A percentile compares a stretch with the other conserved stretches of the same genome.
phyloP scores from a whole-genome alignment of 1,140 invertebrate genomes.

The Drosophila arizonae region DNA sequence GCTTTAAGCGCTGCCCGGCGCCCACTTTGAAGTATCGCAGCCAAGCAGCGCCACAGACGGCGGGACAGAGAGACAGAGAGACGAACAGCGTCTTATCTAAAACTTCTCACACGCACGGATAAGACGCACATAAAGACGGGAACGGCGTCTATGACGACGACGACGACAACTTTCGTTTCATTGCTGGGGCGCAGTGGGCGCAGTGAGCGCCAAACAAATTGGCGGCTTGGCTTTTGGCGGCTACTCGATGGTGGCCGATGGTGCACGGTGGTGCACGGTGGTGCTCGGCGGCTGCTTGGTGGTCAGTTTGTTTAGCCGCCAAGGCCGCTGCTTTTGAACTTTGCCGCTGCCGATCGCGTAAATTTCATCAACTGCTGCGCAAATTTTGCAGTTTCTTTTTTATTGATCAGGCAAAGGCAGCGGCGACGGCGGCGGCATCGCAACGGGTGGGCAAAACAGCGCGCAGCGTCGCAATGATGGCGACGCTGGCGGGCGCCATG shows the following conservation, averaged over 20 bases:
- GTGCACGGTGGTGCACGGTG: not conserved
- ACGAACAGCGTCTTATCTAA: conserved; percentile 55
- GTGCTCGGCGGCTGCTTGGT: conserved; percentile 15
- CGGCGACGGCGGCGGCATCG: conserved; percentile 8
- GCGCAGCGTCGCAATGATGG: conserved; percentile 6
- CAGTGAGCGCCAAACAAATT: conserved; percentile 62
- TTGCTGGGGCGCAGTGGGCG: conserved; percentile 15
- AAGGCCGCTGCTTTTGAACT: conserved; percentile 66
- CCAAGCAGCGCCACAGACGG: conserved; percentile 28
- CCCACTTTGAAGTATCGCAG: conserved; percentile 64
- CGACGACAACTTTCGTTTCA: conserved; percentile 33
- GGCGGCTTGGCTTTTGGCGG: conserved; percentile 55
- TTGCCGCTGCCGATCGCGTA: conserved; percentile 76
- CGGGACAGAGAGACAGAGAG: not conserved
- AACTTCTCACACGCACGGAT: conserved; percentile 74
- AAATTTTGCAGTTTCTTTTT: conserved; percentile 60
- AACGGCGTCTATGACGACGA: conserved; percentile 14
- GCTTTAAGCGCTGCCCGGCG: conserved; percentile 20
- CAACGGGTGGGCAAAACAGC: conserved; percentile 13
- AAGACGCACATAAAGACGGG: conserved; percentile 1
- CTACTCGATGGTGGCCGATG: not conserved
- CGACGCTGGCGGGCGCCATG: conserved; percentile 73
- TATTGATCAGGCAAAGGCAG: conserved; percentile 32
- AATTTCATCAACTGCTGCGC: conserved; percentile 80
- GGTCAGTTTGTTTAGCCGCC: conserved; percentile 10